Base-by-base conservation (phyloP, 1,140 invertebrate species). In the Drosophila ironensis region DNA sequence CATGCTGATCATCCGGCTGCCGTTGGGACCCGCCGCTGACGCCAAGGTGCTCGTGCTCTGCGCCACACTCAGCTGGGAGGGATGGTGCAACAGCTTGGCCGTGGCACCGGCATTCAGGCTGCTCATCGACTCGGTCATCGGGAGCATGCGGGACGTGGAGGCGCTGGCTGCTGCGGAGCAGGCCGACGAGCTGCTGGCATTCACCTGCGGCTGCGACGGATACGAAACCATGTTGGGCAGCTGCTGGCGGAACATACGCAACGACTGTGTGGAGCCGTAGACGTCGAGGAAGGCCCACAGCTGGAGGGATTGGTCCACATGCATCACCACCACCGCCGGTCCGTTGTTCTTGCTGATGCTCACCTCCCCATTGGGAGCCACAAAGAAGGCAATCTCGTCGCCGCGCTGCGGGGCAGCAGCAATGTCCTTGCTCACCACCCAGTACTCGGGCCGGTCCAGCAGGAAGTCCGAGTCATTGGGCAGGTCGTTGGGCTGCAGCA, bases 231-330 rank as follows among this genome's bases (percentile, higher is more conserved):
- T 89, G 35, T 89, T 89, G 45, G 88, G 87, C 60, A 89, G 27
- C 56, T 86, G 78, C 60, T 90, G 89, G 42, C 87, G 88, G 22
- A 97, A 88, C 72, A 95, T 92, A 61, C 95, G 92, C 5, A 99
- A 94, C 72, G 95, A 94, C 81, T 96, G 94, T 1, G 98, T 98
- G 52, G 96, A 97, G 0, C 98, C 98, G 82, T 98, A 99, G 0
- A 99, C 94, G 89, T 99, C 98, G 53, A 99, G 96, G 90, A 99
- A 98, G 1, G 96, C 95, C 97, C 97, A 99, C 0, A 99, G 90
- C 75, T 94, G 93, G 9, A 97, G 91, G 0, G 94, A 96, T 72
- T 97, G 95, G 90, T 99, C 98, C 0, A 99, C 97, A 89, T 98
- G 96, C 95, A 99, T 98, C 38, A 99, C 93, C 0, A 95, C 94